phyloP scores from a whole-genome alignment of 2,888 invertebrate species.

The Brachylomia viminalis region DNA sequence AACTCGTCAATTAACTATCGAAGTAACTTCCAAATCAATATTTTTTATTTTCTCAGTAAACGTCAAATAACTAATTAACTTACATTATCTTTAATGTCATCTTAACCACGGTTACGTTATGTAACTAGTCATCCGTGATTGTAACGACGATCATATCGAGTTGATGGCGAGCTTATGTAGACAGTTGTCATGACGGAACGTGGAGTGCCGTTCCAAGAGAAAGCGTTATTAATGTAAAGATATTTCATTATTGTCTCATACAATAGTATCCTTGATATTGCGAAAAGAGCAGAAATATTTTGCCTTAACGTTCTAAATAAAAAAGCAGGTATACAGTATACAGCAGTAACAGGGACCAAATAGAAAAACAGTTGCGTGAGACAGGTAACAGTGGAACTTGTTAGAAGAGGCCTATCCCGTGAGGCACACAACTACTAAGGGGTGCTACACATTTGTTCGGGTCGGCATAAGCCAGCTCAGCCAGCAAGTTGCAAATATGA shows the following conservation, averaged over 20 bases:
- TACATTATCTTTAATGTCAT: conserved; percentile 54
- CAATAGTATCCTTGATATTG: not conserved
- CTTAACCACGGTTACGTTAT: conserved; percentile 35
- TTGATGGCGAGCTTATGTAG: conserved; percentile 2
- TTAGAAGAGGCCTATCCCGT: too few relatives aligned
- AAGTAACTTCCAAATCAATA: conserved; percentile 26
- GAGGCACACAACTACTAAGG: too few relatives aligned
- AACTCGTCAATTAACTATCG: conserved; percentile 15
- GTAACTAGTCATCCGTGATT: conserved; percentile 30
- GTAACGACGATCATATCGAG: conserved; percentile 47
- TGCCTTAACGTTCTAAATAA: too few relatives aligned
- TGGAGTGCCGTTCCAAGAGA: not conserved
- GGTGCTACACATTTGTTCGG: too few relatives aligned
- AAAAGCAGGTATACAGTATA: too few relatives aligned
- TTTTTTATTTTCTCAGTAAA: conserved; percentile 11
- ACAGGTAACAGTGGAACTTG: too few relatives aligned
- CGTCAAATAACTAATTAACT: conserved; percentile 37
- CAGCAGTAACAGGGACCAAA: not conserved
- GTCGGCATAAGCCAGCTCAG: too few relatives aligned
- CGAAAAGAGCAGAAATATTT: not conserved
- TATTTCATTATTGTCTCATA: not conserved
- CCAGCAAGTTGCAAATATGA: too few relatives aligned
- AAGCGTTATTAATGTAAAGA: too few relatives aligned
- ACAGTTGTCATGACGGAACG: not conserved
- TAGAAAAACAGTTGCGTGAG: too few relatives aligned